Evolutionary conservation across 2,888 invertebrate species (phyloP).

Genomic region (Ashinkailepas kermadecensis): DNA sequence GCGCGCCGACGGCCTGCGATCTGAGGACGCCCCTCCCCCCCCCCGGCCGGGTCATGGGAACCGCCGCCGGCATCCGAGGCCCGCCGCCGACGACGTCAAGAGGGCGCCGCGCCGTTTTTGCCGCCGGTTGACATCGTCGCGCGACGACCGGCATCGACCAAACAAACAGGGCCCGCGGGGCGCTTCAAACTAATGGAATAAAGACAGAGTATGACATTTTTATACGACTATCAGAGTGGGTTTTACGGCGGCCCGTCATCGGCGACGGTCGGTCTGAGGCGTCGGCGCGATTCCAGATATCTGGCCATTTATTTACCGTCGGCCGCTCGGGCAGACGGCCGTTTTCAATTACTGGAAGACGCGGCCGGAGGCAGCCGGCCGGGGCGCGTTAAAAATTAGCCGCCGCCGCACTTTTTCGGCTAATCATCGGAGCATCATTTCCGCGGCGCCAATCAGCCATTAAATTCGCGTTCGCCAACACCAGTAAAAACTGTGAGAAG

Average conservation of each 20-base stretch:
- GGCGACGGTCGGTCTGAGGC: background rate
- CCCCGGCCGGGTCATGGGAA: background rate
- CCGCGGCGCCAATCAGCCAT: conserved; percentile 17
- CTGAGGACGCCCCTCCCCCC: background rate
- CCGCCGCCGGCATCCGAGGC: background rate
- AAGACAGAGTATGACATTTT: conserved; percentile 17
- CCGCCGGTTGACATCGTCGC: background rate
- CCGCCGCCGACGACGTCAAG: background rate
- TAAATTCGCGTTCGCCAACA: background rate
- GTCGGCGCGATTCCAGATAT: background rate
- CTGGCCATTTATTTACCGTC: background rate
- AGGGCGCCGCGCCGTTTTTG: background rate
- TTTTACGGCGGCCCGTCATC: background rate
- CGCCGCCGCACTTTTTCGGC: conserved; percentile 4
- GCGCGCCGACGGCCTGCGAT: background rate
- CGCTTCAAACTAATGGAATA: conserved; percentile 7
- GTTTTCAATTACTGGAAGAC: background rate
- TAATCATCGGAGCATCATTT: conserved; percentile 20
- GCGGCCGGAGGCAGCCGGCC: background rate
- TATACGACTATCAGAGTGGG: conserved; percentile 13
- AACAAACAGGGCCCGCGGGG: conserved; percentile 18
- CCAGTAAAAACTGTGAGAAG: conserved; percentile 18
- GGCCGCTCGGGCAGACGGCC: background rate
- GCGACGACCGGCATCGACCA: background rate
- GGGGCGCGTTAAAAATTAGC: conserved; percentile 1